Percentiles rank a stretch among this genome's conserved stretches.
Conservation (phyloP, 2,797 vertebrate genomes). For the Poeciliopsis presidionis region DNA sequence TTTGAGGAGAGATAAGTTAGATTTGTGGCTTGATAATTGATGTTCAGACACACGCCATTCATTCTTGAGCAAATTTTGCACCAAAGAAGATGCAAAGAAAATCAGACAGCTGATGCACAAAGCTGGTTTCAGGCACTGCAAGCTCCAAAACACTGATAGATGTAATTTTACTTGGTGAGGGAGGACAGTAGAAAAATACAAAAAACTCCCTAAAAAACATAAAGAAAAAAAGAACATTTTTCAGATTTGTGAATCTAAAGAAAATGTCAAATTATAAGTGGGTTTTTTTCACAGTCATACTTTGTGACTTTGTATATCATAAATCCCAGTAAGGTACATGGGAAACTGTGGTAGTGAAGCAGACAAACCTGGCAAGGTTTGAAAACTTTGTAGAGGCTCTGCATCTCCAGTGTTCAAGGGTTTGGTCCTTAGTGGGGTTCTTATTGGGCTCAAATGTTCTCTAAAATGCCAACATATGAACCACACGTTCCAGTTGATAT, state of each 20-base stretch:
- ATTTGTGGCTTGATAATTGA: neutral
- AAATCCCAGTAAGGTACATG: neutral
- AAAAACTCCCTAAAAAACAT: no score
- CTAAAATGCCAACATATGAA: slow-evolving; percentile 13
- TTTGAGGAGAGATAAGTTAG: neutral
- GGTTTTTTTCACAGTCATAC: slow-evolving; percentile 32
- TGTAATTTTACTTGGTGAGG: neutral
- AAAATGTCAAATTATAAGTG: neutral
- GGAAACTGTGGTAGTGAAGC: neutral
- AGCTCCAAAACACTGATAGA: neutral
- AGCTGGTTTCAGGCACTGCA: neutral
- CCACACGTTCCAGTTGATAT: slow-evolving; percentile 10
- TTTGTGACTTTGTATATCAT: neutral
- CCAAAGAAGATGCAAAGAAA: neutral
- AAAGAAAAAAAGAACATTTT: neutral
- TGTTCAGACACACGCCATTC: neutral
- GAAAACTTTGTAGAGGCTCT: neutral
- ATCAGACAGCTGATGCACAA: neutral
- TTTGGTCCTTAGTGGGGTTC: neutral
- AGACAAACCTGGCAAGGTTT: neutral
- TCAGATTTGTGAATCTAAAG: neutral
- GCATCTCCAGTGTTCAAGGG: neutral
- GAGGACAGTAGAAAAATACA: neutral
- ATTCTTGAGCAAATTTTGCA: neutral
- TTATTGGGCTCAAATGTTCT: slow-evolving; percentile 23